Base-by-base conservation (phyloP, 1,140 invertebrate species). In the Zophobas atratus region DNA sequence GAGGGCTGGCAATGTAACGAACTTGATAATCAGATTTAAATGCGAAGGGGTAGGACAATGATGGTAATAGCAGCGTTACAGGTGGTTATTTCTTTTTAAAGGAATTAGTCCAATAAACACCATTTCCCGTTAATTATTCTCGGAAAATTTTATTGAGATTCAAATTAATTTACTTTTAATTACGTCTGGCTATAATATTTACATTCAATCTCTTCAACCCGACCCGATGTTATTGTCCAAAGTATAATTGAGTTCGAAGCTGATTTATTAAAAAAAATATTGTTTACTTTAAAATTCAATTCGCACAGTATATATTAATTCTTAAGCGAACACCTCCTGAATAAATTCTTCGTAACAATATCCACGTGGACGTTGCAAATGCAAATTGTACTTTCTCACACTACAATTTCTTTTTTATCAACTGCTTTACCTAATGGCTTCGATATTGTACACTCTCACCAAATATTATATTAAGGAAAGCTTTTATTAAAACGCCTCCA, bases 1-100 rank as follows among this genome's bases (percentile, higher is more conserved):
- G 74, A 76, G 74, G 74, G 60, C 67, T 73, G 71, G 46, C 71
- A 76, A 76, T 63, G 74, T 76, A 76, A 76, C 60, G 60, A 76
- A 76, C 20, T 76, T 76, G 74, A 76, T 76, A 76, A 76, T 76
- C 74, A 76, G 74, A 76, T 76, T 76, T 76, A 76, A 76, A 76
- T 76, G 56, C 56, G 74, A 76, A 63, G 74, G 73, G 74, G 74
- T 76, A 67, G 74, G 74, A 76, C 60, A 76, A 76, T 76, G 56
- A 76, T 63, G 74, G 55, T 63, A 63, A 34, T 76, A 63, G 41
- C 41, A 48, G 60, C 39, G 74, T 76, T 76, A 73, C 71, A 73
- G 71, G 71, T 73, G 71, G 71, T 73, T 73, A 73, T 73, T 56
- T 73, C 71, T 73, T 73, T 73, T 73, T 73, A 56, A 73, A 72